A percentile compares a stretch with the other conserved stretches of the same genome.
Evolutionary conservation across 2,888 invertebrate species (phyloP).

Genomic region (Caenorhabditis uteleia): DNA sequence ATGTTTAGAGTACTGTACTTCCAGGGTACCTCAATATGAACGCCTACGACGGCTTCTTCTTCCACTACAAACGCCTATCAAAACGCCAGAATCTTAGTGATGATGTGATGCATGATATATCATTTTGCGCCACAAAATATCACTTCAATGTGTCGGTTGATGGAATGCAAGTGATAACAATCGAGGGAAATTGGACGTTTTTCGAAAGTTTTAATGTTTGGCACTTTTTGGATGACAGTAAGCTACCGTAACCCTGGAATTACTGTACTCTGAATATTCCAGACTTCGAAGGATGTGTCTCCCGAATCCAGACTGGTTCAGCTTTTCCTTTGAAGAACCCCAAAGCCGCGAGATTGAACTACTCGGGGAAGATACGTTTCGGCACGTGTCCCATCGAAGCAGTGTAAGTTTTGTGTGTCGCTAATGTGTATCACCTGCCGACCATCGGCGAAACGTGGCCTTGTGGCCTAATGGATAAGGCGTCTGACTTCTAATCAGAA

Average conservation of each 20-base stretch:
- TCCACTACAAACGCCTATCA: conserved; percentile 53
- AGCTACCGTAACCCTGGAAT: conserved; percentile 5
- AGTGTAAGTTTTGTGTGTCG: conserved; percentile 38
- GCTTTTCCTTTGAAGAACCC: conserved; percentile 66
- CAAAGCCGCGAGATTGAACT: conserved; percentile 53
- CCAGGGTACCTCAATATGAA: conserved; percentile 55
- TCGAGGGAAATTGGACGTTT: conserved; percentile 67
- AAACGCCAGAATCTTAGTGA: conserved; percentile 50
- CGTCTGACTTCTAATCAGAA: conserved; percentile 67
- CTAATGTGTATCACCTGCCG: too few species aligned
- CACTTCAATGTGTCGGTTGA: conserved; percentile 62
- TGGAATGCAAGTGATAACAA: conserved; percentile 51
- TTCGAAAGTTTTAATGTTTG: conserved; percentile 65
- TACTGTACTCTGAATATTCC: conserved; percentile 7
- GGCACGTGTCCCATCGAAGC: conserved; percentile 61
- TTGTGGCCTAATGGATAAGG: conserved; percentile 67
- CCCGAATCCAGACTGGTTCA: conserved; percentile 63
- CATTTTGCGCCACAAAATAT: conserved; percentile 60
- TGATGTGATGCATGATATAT: conserved; percentile 63
- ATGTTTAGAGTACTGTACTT: too few species aligned
- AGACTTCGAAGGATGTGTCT: conserved; percentile 66
- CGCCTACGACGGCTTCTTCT: conserved; percentile 65
- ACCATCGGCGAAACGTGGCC: too few species aligned
- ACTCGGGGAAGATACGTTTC: conserved; percentile 59
- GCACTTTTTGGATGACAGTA: conserved; percentile 61